These are phyloP conservation scores for Scalopus aquaticus DNA, from an alignment of 2,113 vertebrate genomes.

Conservation along the genomic window DNA sequence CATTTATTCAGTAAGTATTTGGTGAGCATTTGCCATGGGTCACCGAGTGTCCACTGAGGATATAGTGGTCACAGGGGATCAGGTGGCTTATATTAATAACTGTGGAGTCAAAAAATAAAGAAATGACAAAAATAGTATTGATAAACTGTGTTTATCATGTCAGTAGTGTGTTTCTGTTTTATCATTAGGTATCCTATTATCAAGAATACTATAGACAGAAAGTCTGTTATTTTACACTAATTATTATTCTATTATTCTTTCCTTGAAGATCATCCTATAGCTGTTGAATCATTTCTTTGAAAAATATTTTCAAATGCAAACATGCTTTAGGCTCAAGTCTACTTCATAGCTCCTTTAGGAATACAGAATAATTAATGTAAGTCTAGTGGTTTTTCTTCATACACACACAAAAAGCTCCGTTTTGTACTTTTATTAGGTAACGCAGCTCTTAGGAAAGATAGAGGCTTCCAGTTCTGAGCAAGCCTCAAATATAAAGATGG, in stretches of 20 bases:
- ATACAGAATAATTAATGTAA: slow-evolving; percentile 47
- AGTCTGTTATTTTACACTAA: not conserved
- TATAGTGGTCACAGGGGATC: not conserved
- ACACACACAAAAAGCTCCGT: slow-evolving; percentile 41
- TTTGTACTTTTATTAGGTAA: slow-evolving; percentile 82
- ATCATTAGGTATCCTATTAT: not conserved
- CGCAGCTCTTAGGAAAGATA: slow-evolving; percentile 84
- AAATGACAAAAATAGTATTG: not conserved
- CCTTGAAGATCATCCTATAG: not conserved
- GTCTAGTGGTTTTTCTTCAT: slow-evolving; percentile 55
- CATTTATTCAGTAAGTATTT: not conserved
- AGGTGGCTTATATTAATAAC: not conserved
- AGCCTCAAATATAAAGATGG: slow-evolving; percentile 81
- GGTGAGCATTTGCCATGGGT: not conserved
- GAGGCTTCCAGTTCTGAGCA: slow-evolving; percentile 83
- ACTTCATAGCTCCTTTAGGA: slow-evolving; percentile 33
- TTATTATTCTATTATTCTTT: not conserved
- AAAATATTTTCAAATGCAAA: slow-evolving; percentile 31
- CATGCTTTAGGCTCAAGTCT: not conserved
- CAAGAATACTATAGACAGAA: not conserved
- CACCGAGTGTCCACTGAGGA: not conserved
- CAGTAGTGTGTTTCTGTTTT: not conserved
- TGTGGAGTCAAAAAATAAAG: not conserved
- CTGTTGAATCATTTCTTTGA: not conserved
- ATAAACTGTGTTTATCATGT: not conserved